Percentiles rank a stretch among this genome's conserved stretches.
These are phyloP conservation scores for Eilema caniola DNA, from an alignment of 2,888 invertebrate species.

Conservation along the genomic window DNA sequence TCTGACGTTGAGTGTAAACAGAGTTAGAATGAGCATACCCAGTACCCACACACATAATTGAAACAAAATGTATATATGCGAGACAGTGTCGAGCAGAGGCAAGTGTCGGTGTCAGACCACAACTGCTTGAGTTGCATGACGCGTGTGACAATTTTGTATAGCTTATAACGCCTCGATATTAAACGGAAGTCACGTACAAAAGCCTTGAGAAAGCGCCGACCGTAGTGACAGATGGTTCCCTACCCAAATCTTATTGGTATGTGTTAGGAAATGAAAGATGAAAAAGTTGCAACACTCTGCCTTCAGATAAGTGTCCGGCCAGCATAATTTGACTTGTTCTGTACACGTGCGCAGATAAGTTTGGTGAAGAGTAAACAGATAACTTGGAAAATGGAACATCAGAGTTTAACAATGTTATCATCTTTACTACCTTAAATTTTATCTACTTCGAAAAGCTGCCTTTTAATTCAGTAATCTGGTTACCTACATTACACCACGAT, in stretches of 20 bases:
- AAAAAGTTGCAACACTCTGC: slow-evolving; percentile 31
- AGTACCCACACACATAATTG: slow-evolving; percentile 46
- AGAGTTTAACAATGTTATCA: slow-evolving; percentile 52
- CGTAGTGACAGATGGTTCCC: slow-evolving; percentile 61
- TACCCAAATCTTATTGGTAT: slow-evolving; percentile 58
- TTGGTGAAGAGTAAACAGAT: slow-evolving; percentile 58
- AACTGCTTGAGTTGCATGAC: slow-evolving; percentile 35
- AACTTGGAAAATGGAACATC: slow-evolving; percentile 66
- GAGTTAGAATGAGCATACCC: slow-evolving; percentile 55
- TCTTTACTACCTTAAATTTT: slow-evolving; percentile 42
- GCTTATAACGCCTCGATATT: slow-evolving; percentile 57
- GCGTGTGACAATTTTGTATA: slow-evolving; percentile 69
- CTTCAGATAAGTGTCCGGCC: slow-evolving; percentile 18
- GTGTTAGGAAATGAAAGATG: slow-evolving; percentile 44
- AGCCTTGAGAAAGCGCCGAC: slow-evolving; percentile 61
- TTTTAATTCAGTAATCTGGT: slow-evolving; percentile 36
- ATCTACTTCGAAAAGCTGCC: slow-evolving; percentile 29
- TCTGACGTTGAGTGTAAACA: slow-evolving; percentile 40
- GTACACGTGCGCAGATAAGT: slow-evolving; percentile 53
- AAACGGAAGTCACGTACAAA: slow-evolving; percentile 74
- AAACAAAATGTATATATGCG: slow-evolving; percentile 55
- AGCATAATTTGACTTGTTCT: slow-evolving; percentile 30
- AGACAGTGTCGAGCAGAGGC: slow-evolving; percentile 52
- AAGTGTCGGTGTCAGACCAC: slow-evolving; percentile 48
- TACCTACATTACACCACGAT: slow-evolving; percentile 26